phyloP scores from a whole-genome alignment of 2,113 vertebrate genomes.

The Hydrochoerus hydrochaeris region DNA sequence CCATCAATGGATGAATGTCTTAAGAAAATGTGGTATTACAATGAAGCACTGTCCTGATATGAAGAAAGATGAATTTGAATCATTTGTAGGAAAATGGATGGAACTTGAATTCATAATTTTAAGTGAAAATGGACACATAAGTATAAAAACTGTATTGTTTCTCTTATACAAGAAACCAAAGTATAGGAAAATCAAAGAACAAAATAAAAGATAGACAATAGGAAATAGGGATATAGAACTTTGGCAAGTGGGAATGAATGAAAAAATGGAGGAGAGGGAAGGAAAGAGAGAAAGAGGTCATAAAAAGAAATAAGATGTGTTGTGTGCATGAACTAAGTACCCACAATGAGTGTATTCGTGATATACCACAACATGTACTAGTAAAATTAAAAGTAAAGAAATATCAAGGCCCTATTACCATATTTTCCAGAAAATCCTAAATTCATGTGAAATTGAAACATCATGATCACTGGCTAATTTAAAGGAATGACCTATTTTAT shows the following conservation, averaged over 20 bases:
- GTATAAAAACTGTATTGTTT: neutral
- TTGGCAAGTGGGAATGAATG: neutral
- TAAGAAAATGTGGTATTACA: neutral
- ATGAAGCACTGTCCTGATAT: neutral
- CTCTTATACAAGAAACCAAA: neutral
- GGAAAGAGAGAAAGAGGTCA: too few relatives aligned
- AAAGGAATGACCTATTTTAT: neutral
- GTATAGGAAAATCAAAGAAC: neutral
- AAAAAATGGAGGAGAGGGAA: neutral
- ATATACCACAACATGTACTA: neutral
- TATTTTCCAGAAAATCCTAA: neutral
- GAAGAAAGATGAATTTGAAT: neutral
- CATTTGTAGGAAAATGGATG: neutral
- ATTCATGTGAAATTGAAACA: conserved; percentile 17
- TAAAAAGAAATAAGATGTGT: neutral
- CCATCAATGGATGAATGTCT: neutral
- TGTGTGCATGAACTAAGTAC: neutral
- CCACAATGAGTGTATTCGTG: neutral
- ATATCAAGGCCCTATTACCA: neutral
- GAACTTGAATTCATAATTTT: neutral
- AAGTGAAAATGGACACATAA: neutral
- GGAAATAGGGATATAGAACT: neutral
- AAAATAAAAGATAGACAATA: neutral
- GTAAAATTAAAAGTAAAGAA: neutral
- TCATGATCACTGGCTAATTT: neutral